These are phyloP conservation scores for Gasterosteus nipponicus DNA, from an alignment of 2,113 vertebrate species.

Conservation along the genomic window DNA sequence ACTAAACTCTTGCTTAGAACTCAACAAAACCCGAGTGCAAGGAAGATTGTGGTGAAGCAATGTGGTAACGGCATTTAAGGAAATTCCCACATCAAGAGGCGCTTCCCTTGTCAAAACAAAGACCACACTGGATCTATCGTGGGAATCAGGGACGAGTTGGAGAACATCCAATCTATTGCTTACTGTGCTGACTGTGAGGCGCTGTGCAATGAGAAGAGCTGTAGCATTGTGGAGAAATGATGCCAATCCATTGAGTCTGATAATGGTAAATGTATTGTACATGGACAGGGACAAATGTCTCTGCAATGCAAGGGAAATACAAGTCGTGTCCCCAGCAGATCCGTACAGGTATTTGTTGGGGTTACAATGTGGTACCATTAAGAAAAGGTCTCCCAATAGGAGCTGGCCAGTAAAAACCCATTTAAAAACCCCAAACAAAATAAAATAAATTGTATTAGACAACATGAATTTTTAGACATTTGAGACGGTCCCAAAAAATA, in stretches of 20 bases:
- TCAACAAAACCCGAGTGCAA: not conserved
- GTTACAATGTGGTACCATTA: not conserved
- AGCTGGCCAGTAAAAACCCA: not conserved
- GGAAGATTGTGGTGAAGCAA: not conserved
- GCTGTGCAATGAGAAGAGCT: not conserved
- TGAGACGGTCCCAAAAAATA: not conserved
- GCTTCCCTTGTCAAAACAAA: not conserved
- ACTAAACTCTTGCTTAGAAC: slow-evolving; percentile 1
- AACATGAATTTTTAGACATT: not conserved
- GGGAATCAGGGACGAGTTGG: slow-evolving; percentile 10
- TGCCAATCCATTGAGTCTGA: not conserved
- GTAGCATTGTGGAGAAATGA: not conserved
- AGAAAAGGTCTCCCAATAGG: not conserved
- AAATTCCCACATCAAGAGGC: not conserved
- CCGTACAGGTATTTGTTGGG: no score
- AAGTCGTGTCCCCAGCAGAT: not conserved
- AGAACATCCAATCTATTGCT: not conserved
- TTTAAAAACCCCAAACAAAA: no score
- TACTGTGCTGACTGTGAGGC: not conserved
- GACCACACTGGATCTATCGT: not conserved
- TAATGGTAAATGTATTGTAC: not conserved
- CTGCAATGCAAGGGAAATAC: not conserved
- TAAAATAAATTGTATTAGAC: no score
- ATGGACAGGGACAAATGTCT: not conserved
- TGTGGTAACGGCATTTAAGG: not conserved